Evolutionary conservation across 2,113 vertebrate species (phyloP).

Genomic region (Todiramphus chloris): DNA sequence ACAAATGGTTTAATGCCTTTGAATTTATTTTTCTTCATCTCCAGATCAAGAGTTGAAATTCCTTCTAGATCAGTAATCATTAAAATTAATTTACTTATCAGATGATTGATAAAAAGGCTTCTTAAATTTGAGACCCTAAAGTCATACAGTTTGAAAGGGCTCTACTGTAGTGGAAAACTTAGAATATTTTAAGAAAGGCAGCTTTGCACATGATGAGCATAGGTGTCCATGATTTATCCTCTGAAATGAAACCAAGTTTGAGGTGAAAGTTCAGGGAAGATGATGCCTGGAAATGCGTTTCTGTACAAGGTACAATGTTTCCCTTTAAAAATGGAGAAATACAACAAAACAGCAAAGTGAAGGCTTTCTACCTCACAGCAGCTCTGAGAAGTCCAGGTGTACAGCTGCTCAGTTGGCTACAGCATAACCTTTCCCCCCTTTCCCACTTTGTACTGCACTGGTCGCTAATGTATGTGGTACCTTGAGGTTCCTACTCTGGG

Average conservation of each 20-base stretch:
- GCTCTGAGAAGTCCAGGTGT: not conserved
- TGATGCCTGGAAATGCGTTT: not conserved
- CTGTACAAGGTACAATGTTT: not conserved
- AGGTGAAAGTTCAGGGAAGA: not conserved
- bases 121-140: not conserved
- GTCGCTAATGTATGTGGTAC: not conserved
- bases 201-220: not conserved
- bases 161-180: not conserved
- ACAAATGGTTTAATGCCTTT: not conserved
- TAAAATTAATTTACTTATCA: not conserved
- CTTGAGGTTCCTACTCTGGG: not conserved
- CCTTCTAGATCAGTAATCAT: not conserved
- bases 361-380: not conserved
- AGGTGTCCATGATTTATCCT: not conserved
- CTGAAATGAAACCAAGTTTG: not conserved
- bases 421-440: not conserved
- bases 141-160: not conserved
- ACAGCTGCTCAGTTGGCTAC: not conserved
- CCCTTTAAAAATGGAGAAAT: not conserved
- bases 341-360: not conserved
- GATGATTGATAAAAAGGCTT: not conserved
- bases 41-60: not conserved
- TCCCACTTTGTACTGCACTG: accelerated
- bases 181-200: not conserved
- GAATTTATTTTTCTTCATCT: not conserved